Evolutionary conservation across 2,888 invertebrate species (phyloP).

Genomic region (Harmothoe impar): DNA sequence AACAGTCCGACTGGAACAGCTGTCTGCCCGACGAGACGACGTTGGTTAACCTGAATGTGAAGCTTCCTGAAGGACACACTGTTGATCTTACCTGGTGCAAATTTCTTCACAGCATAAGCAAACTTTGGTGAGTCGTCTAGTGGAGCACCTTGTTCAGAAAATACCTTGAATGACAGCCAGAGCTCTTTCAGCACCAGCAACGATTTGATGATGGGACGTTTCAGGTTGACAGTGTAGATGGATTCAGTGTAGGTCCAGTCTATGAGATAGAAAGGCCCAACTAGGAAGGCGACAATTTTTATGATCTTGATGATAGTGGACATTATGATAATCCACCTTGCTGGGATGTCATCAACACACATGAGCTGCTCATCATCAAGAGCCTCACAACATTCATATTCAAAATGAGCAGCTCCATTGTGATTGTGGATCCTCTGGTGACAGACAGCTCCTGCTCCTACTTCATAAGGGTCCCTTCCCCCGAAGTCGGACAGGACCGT

Average conservation of each 20-base stretch:
- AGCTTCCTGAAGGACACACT: background rate
- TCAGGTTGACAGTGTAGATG: background rate
- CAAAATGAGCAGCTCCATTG: background rate
- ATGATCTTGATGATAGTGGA: background rate
- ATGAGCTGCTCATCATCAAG: background rate
- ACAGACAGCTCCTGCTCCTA: background rate
- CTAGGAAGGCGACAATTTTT: background rate
- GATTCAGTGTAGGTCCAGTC: background rate
- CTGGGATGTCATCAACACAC: background rate
- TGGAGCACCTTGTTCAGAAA: background rate
- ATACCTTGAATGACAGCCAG: background rate
- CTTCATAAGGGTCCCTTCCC: background rate
- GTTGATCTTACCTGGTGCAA: background rate
- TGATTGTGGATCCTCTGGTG: slow-evolving; percentile 3
- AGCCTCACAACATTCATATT: slow-evolving; percentile 28
- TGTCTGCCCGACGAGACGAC: slow-evolving; percentile 74
- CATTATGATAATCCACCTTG: background rate
- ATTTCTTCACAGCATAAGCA: background rate
- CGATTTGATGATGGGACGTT: background rate
- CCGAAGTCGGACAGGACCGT: background rate
- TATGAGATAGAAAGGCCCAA: background rate
- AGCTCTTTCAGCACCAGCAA: background rate
- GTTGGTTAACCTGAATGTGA: slow-evolving; percentile 27
- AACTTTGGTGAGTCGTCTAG: background rate
- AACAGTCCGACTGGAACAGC: slow-evolving; percentile 78